Percentiles rank a stretch among this genome's conserved stretches.
These are phyloP conservation scores for Mandrillus leucophaeus DNA, from an alignment of 2,113 vertebrate species.

Conservation along the genomic window DNA sequence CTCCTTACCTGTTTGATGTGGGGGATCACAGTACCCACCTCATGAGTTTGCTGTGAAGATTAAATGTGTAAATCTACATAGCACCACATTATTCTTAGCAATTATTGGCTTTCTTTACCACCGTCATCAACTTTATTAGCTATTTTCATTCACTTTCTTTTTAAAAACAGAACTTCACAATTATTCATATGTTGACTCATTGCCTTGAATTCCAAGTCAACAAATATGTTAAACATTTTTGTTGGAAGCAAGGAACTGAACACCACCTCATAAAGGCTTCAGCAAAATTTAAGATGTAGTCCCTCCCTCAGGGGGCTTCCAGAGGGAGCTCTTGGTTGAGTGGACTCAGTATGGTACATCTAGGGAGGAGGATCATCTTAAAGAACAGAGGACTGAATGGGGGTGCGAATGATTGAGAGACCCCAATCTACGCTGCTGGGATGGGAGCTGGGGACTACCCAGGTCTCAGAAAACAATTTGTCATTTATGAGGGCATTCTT, in stretches of 20 bases:
- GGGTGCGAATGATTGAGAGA: too few species aligned
- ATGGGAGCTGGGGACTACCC: background rate
- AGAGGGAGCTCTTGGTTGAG: background rate
- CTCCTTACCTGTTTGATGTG: background rate
- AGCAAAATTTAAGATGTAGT: background rate
- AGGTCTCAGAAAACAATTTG: background rate
- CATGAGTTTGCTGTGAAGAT: background rate
- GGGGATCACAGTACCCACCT: background rate
- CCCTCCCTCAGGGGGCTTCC: background rate
- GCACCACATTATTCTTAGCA: rapidly evolving
- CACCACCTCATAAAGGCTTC: background rate
- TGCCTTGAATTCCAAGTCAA: background rate
- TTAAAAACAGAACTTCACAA: background rate
- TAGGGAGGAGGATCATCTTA: background rate
- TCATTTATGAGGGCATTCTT: background rate
- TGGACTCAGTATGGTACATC: background rate
- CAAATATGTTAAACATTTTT: background rate
- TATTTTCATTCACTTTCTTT: background rate
- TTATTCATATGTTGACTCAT: background rate
- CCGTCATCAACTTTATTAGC: background rate
- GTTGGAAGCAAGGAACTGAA: background rate
- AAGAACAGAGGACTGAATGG: background rate
- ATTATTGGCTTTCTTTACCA: background rate
- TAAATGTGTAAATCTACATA: background rate
- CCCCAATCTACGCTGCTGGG: background rate